Base-by-base conservation (phyloP, 2,113 vertebrate species). In the Promerops cafer region DNA sequence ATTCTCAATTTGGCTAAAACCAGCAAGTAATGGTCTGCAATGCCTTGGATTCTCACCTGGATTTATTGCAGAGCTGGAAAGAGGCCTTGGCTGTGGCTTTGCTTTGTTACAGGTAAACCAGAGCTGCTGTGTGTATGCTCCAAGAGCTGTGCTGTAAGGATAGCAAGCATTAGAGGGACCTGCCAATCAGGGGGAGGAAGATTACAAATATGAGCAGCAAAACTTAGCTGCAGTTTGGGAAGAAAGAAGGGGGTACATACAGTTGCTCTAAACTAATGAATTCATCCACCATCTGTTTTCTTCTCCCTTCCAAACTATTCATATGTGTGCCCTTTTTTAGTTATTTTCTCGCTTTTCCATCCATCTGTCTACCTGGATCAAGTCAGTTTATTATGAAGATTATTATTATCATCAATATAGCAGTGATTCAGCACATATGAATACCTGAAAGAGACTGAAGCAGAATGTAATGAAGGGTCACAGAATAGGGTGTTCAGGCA, bases 311-410 rank as follows among this genome's bases (percentile, higher is more conserved):
- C 90, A 94, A 94, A 94, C 68, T 87, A 66, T 90, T 96, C 9
- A 91, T 94, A 76, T 96, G 50, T 37, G 53, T 72, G 56, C 69
- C 81, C 76, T 89, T 95, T 85, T 76, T 88, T 53, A 82, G 35
- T 84, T 89, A 54, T 87, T 76, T 70, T 81, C 54, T 93, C 74
- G 93, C 30, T 90, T 96, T 93, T 61, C 47, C 31, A 81, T 89
- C 84, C 96, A 94, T 93, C 83, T 97, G 63, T 82, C 87, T 91
- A 96, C 68, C 60, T 93, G 87, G 35, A 94, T 89, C 56, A 68
- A 92, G 72, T 42, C 78, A 57, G 39, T 79, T 90, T 52, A 93
- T 90, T 70, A 81, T 50, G 39, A n/a, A 77, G 71, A 45, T 64
- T 83, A 80, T 84, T 69, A 69, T 31, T 83, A 37, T 76, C 1